phyloP scores from a whole-genome alignment of 2,113 vertebrate species.

The Vombatus ursinus region DNA sequence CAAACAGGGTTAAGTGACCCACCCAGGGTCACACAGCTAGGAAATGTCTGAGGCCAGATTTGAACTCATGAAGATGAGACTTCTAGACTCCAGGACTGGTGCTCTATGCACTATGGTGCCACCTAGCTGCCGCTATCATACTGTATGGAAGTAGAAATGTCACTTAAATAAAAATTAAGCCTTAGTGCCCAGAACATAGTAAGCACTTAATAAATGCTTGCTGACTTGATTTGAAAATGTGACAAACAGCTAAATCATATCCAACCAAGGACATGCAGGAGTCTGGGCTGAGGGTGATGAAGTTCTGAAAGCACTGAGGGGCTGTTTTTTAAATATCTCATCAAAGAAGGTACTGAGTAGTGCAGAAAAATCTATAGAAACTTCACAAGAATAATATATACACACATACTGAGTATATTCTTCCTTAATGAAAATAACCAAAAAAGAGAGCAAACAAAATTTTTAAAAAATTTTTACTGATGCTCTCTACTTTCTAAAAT shows the following conservation, averaged over 20 bases:
- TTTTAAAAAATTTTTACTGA: neutral
- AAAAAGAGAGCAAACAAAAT: neutral
- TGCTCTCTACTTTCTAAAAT: neutral
- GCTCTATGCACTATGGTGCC: neutral
- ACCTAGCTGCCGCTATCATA: neutral
- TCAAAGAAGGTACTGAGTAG: neutral
- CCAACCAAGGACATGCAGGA: neutral
- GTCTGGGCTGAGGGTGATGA: neutral
- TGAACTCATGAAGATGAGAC: neutral
- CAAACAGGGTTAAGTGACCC: neutral
- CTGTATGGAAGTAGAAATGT: neutral
- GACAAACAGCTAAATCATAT: neutral
- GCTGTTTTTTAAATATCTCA: neutral
- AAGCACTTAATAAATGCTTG: neutral
- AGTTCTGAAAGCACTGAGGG: neutral
- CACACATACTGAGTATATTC: neutral
- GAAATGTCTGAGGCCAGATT: neutral
- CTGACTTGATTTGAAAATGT: neutral
- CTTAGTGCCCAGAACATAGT: neutral
- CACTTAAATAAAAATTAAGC: neutral
- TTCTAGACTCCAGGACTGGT: neutral
- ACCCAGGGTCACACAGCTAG: neutral
- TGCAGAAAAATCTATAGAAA: neutral
- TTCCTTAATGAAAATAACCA: neutral
- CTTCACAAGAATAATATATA: neutral